Evolutionary conservation across 2,113 vertebrate species (phyloP), one percentile per base, ranked within the genome.

Genomic region (Gambusia affinis): DNA sequence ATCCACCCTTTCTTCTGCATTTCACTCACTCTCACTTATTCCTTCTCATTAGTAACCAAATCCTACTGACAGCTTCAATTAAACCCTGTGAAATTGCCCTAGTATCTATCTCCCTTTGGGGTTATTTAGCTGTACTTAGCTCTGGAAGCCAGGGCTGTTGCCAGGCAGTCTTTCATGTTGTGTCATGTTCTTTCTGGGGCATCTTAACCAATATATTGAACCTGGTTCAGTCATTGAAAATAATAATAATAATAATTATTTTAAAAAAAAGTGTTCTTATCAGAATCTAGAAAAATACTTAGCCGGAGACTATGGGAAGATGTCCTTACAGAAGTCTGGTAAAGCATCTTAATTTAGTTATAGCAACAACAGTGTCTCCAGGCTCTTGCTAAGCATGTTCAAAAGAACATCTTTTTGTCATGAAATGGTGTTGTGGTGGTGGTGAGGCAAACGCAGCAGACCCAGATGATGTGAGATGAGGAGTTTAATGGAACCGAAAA

Each of bases 101-200:
- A 87, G 79, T 80, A 82, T 83, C 70, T 37, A 66, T 80, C 74
- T 87, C 80, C 87, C 87, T 85, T 70, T 82, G 74, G 84, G 87
- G 74, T 82, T 75, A 60, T 88, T 88, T 86, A 85, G 84, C 80
- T 78, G 76, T 72, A 70, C 87, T 89, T 89, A 85, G 87, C 84
- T 89, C 67, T 75, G 70, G n/a, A 70, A 62, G 70, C 76, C 64
- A 68, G 83, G 83, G 73, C 77, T 83, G 73, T 87, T 70, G 72
- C 90, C 89, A 89, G 80, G 81, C 64, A 89, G 88, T 85, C 77
- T 87, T 87, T 78, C 39, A 62, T 47, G 67, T 37, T 80, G 75
- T 80, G 83, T 87, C 77, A 72, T 82, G 67, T 81, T 82, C 54
- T 68, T 67, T 73, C 66, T 77, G 83, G 81, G 79, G 68, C 82